These are phyloP conservation scores for Lasioglossum zephyrum DNA, from an alignment of 2,888 invertebrate genomes.

Conservation along the genomic window DNA sequence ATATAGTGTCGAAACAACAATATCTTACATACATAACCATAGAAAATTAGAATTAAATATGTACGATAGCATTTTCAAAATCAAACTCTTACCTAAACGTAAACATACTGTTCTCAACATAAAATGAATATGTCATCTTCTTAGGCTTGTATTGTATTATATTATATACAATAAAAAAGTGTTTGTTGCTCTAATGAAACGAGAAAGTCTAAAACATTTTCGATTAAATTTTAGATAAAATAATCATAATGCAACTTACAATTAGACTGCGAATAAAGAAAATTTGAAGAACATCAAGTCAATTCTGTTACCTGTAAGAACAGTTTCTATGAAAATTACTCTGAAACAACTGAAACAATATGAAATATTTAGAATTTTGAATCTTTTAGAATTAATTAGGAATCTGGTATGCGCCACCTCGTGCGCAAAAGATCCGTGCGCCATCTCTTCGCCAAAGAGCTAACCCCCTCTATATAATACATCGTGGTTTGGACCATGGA, in stretches of 20 bases:
- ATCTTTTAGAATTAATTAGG: too few relatives aligned
- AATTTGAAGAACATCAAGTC: neutral
- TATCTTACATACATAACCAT: too few relatives aligned
- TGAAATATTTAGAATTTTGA: neutral
- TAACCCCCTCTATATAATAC: too few relatives aligned
- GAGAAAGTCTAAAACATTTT: neutral
- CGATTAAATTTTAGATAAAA: neutral
- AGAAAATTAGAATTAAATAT: neutral
- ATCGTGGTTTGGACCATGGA: too few relatives aligned
- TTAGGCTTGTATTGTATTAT: neutral
- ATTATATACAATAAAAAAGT: neutral
- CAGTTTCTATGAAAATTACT: neutral
- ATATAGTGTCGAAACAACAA: too few relatives aligned
- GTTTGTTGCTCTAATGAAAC: neutral
- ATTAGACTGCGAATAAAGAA: neutral
- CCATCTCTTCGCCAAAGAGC: too few relatives aligned
- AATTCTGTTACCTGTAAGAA: neutral
- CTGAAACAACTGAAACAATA: neutral
- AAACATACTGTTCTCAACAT: neutral
- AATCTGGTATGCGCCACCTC: too few relatives aligned
- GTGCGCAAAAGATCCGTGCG: too few relatives aligned
- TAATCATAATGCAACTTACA: neutral
- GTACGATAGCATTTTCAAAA: neutral
- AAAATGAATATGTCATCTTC: neutral
- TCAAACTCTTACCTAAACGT: neutral